A percentile compares a stretch with the other conserved stretches of the same genome.
These are phyloP conservation scores for Naja naja DNA, from an alignment of 2,113 vertebrate genomes.

Conservation along the genomic window DNA sequence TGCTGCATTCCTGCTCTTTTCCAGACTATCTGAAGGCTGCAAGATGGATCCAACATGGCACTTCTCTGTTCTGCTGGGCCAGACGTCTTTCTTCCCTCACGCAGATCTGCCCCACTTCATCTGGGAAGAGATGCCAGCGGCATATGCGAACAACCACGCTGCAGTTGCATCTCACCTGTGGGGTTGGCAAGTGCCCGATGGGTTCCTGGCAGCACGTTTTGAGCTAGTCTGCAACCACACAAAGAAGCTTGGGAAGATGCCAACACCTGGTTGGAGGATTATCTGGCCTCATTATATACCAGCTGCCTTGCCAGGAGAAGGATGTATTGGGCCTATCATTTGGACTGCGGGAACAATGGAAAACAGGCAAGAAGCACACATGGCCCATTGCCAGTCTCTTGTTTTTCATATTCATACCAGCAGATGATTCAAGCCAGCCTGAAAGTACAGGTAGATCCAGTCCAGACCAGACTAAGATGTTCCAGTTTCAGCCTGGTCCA, in stretches of 20 bases:
- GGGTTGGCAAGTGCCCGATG: not conserved
- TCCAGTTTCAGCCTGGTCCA: not conserved
- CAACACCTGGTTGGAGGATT: not conserved
- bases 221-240: not conserved
- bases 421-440: not conserved
- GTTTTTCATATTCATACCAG: not conserved
- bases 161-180: not conserved
- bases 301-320: slow-evolving; percentile 15
- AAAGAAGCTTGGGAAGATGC: not conserved
- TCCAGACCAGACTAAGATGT: not conserved
- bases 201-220: not conserved
- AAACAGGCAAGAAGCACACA: not conserved
- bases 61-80: not conserved
- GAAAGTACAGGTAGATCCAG: not conserved
- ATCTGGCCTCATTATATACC: not conserved
- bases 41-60: not conserved
- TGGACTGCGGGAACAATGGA: not conserved
- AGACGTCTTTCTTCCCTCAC: not conserved
- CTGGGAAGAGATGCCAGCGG: not conserved
- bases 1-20: not conserved
- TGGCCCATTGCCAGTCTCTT: not conserved
- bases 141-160: not conserved
- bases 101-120: not conserved
- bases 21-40: not conserved
- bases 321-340: not conserved